Evolutionary conservation across 1,140 invertebrate species (phyloP), one percentile per base, ranked within the genome.

Genomic region (Hypothenemus hampei): DNA sequence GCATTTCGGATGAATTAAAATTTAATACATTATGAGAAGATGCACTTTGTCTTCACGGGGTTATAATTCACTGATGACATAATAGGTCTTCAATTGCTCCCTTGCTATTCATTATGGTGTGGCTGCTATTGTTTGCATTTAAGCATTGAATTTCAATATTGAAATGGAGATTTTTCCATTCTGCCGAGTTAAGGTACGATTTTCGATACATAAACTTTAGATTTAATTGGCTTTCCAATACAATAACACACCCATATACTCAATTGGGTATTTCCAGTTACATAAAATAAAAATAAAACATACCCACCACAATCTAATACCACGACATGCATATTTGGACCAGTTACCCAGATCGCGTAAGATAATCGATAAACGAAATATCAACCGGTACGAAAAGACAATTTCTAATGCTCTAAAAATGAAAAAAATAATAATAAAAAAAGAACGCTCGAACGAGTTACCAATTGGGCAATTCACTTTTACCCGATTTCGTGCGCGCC

Each of bases 391-490:
- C 15, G 7, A 37, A 37, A n/a, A n/a, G n/a, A 37, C 35, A 11
- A 37, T 37, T 37, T 37, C 35, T 37, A 37, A 37, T 37, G 35
- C 35, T 15, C 26, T 13, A 31, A 31, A 31, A 13, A 31, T 13
- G 13, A 31, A 31, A 31, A 31, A 31, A 31, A 31, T 31, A 11
- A n/a, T n/a, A n/a, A n/a, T n/a, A n/a, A n/a, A n/a, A n/a, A n/a
- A n/a, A n/a, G n/a, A n/a, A n/a, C n/a, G n/a, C n/a, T n/a, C n/a
- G n/a, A n/a, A n/a, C n/a, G n/a, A n/a, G 26, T 11, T 13, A 11
- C 26, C 8, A 10, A 37, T 37, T 37, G 35, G 4, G 35, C 35
- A 37, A 37, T 37, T 37, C 10, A 37, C 35, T 37, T 37, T 37
- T 37, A 37, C 35, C 15, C 35, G 35, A 16, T 16, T n/a, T 13